Base-by-base conservation (phyloP, 2,113 vertebrate species). In the Triplophysa siluroides region DNA sequence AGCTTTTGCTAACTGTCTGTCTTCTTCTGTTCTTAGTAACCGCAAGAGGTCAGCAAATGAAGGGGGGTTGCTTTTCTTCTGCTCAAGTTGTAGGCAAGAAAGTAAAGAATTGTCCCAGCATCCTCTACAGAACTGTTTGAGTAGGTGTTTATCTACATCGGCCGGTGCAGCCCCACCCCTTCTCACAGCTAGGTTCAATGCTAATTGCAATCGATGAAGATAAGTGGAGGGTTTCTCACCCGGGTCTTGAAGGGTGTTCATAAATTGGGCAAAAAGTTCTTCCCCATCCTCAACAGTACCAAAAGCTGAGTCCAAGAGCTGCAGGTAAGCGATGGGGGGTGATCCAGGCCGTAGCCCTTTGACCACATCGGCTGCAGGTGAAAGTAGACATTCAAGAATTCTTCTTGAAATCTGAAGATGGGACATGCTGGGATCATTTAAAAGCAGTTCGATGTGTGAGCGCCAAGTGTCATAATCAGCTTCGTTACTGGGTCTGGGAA, bases 221-320 rank as follows among this genome's bases (percentile, higher is more conserved):
- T 78, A 82, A 21, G 18, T 8, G 6, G 76, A 83, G 0, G 80
- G 26, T 45, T 50, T 77, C 38, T 86, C 80, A 9, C 74, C 83
- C 0, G 47, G 16, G 19, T 85, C 29, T 41, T 83, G 81, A 2
- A 81, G 11, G 0, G 52, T 78, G 14, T 69, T 78, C 3, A 83
- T 2, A 11, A 83, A 85, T 1, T 45, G 24, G 13, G 56, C 63
- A 61, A 61, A 72, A 13, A 79, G 29, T 14, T 79, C 58, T 18
- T 73, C 68, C 1, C 65, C 73, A 77, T 81, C 73, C 38, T 77
- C 64, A 9, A 66, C 68, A 14, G 77, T 79, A 9, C 66, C 66
- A 45, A 52, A 70, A 4, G 77, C 77, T 45, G 33, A 80, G 16
- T 80, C 69, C 5, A 80, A 18, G 2, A 80, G 68, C 60, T 80